Evolutionary conservation across 2,888 invertebrate species (phyloP).

Genomic region (Synergus itoensis): DNA sequence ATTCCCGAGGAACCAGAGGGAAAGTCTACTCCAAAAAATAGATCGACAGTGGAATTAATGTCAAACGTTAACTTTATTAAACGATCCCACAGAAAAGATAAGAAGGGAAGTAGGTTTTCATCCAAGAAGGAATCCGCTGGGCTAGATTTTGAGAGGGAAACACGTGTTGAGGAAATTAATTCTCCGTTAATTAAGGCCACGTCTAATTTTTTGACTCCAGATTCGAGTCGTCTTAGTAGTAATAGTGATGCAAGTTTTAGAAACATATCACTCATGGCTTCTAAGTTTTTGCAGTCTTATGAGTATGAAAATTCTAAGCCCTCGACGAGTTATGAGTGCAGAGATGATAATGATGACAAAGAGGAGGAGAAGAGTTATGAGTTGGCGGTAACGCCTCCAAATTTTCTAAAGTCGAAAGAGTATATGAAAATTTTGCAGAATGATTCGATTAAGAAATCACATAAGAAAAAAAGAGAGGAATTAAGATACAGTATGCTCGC

Average conservation of each 20-base stretch:
- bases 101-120: conserved; percentile 55
- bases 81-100: conserved; percentile 72
- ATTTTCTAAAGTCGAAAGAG: conserved; percentile 60
- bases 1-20: not conserved
- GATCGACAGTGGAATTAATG: conserved; percentile 62
- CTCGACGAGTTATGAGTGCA: conserved; percentile 54
- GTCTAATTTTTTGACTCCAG: conserved; percentile 1
- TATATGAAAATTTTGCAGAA: conserved; percentile 63
- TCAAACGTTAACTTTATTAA: conserved; percentile 68
- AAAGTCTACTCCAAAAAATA: conserved; percentile 54
- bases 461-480: conserved; percentile 65
- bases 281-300: conserved; percentile 33
- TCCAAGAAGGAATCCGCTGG: not conserved
- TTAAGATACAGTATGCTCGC: conserved; percentile 48
- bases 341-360: conserved; percentile 43
- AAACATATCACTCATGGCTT: conserved; percentile 41
- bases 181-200: not conserved
- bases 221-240: conserved; percentile 5
- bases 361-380: conserved; percentile 25
- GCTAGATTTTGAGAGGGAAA: not conserved
- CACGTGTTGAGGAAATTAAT: not conserved
- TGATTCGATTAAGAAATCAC: conserved; percentile 71
- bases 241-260: conserved; percentile 46
- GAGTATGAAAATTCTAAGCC: conserved; percentile 51
- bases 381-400: conserved; percentile 66